Evolutionary conservation across 2,888 invertebrate genomes (phyloP), one percentile per base, ranked within the genome.

Genomic region (Dolichomitus sp.): DNA sequence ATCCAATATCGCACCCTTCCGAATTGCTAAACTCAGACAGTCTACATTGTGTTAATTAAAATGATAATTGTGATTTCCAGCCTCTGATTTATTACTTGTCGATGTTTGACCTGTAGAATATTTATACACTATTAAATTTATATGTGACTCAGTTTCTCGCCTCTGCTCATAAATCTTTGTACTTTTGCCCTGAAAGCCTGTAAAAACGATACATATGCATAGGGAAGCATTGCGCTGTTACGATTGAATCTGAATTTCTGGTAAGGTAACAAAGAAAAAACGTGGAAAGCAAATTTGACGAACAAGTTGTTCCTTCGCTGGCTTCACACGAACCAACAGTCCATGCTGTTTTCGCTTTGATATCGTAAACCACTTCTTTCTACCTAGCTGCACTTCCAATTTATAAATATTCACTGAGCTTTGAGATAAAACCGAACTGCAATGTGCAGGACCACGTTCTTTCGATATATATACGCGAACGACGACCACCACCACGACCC

Each of bases 331-430:
- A 76, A 76, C 40, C 76, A 72, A 14, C 50, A 42, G 48, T 40
- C 48, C 57, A 63, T 61, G 63, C 54, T 68, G 69, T 74, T 74
- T 65, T 50, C 69, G 48, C 73, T 82, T 74, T 78, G 54, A 69
- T 78, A 74, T 23, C 45, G 78, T 57, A 76, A 78, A 82, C 57
- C 50, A 68, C 70, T 57, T 78, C 74, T 82, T 78, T 82, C 59
- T 65, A 59, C 74, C 57, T 40, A 69, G 65, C 69, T 75, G 78
- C 78, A 70, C 69, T 78, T 78, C 14, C 78, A 70, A 70, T 78
- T 82, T 82, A 82, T 82, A 82, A 82, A 82, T 82, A 82, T 82
- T 82, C 82, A 82, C 82, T 70, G 82, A 74, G 69, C 74, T 30
- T 74, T 42, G 50, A 74, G 65, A 69, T 70, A 30, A 50, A 59